Conservation (phyloP, 2,113 vertebrate genomes). For the Quiscalus mexicanus region DNA sequence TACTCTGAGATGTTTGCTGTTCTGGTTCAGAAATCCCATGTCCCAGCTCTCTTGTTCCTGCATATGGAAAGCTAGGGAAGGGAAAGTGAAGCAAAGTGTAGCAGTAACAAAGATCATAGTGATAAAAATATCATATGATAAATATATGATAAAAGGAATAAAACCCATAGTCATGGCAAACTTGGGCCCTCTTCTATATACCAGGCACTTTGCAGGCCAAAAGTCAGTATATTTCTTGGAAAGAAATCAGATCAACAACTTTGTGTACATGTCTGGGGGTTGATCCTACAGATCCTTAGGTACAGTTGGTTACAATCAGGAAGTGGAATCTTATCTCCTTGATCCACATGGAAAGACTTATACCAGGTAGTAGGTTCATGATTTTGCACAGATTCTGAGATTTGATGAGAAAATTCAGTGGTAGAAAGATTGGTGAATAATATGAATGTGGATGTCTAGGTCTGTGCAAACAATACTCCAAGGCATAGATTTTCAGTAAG, state of each 20-base stretch:
- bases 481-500: neutral
- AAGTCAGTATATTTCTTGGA: neutral
- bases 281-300: neutral
- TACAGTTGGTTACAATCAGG: neutral
- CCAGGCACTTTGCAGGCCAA: neutral
- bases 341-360: neutral
- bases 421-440: neutral
- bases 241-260: neutral
- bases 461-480: neutral
- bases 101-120: neutral
- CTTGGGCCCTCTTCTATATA: neutral
- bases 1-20: neutral
- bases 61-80: neutral
- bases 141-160: neutral
- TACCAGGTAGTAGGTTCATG: neutral
- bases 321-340: neutral
- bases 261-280: neutral
- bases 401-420: neutral
- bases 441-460: neutral
- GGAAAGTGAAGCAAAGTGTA: neutral
- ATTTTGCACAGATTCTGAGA: neutral
- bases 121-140: neutral
- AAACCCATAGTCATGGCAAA: neutral
- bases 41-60: neutral
- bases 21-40: neutral